phyloP scores from a whole-genome alignment of 1,140 invertebrate genomes.

The Ladona fulva region DNA sequence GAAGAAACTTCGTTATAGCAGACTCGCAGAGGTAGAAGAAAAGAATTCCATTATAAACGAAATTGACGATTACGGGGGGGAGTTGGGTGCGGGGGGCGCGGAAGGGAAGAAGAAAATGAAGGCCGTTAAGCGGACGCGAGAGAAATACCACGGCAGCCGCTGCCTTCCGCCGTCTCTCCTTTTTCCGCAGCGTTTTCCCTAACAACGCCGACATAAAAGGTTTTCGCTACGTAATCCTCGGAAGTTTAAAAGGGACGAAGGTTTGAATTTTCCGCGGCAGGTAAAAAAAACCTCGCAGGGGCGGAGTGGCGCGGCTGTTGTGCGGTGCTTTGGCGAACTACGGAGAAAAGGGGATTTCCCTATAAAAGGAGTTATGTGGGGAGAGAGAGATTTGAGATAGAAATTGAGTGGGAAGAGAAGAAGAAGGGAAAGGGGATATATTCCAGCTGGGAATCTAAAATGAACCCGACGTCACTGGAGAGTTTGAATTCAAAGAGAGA shows the following conservation, averaged over 20 bases:
- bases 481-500: neutral
- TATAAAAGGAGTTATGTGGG: too few species aligned
- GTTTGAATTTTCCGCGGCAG: neutral
- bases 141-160: neutral
- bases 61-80: slow-evolving; percentile 1
- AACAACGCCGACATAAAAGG: neutral
- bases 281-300: neutral
- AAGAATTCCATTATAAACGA: slow-evolving; percentile 10
- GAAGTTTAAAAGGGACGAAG: neutral
- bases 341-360: too few species aligned
- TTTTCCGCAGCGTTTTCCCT: neutral
- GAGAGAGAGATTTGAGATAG: neutral
- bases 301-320: neutral
- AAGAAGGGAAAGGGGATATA: neutral
- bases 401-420: neutral
- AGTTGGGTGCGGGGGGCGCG: neutral
- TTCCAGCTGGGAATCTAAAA: neutral
- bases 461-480: neutral
- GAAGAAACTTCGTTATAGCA: slow-evolving; percentile 5
- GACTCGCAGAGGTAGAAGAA: neutral
- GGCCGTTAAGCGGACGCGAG: neutral
- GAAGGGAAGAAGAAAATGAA: neutral
- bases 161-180: too few species aligned
- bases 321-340: neutral
- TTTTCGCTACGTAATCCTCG: neutral